These are phyloP conservation scores for Tribolium freemani DNA, from an alignment of 2,888 invertebrate genomes.

Conservation along the genomic window DNA sequence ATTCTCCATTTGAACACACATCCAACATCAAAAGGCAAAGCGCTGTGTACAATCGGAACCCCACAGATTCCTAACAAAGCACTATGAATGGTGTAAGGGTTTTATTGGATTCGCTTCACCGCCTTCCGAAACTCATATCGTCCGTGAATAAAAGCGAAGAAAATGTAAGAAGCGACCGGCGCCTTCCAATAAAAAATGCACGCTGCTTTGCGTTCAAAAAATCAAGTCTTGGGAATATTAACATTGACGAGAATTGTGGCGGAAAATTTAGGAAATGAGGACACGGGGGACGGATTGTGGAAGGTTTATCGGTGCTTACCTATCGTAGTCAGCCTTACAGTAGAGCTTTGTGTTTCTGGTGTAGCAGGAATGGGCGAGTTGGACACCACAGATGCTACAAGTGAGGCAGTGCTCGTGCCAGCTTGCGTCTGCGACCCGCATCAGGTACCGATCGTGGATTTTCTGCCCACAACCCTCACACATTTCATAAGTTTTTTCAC, in stretches of 20 bases:
- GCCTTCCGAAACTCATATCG: slow-evolving; percentile 61
- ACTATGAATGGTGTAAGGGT: slow-evolving; percentile 51
- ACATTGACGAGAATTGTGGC: slow-evolving; percentile 3
- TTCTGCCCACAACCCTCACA: slow-evolving; percentile 96
- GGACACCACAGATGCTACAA: slow-evolving; percentile 93
- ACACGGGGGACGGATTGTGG: background rate
- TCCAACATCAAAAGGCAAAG: slow-evolving; percentile 42
- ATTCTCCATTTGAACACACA: slow-evolving; percentile 38
- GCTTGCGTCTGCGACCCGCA: slow-evolving; percentile 93
- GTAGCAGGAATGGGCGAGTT: slow-evolving; percentile 94
- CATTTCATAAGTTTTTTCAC: slow-evolving; percentile 86
- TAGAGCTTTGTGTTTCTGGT: slow-evolving; percentile 94
- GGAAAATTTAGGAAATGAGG: background rate
- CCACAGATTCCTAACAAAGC: slow-evolving; percentile 46
- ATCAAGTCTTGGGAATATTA: slow-evolving; percentile 31
- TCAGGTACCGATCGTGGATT: slow-evolving; percentile 95
- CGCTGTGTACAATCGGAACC: slow-evolving; percentile 36
- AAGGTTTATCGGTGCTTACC: slow-evolving; percentile 71
- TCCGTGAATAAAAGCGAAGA: slow-evolving; percentile 54
- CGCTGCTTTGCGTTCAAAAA: slow-evolving; percentile 17
- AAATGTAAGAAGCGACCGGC: slow-evolving; percentile 50
- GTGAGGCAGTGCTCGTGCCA: slow-evolving; percentile 98
- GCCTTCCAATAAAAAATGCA: slow-evolving; percentile 28
- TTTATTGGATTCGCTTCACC: slow-evolving; percentile 63
- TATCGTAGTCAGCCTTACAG: slow-evolving; percentile 97